Evolutionary conservation across 2,888 invertebrate species (phyloP).

Genomic region (Dastarcus helophoroides): DNA sequence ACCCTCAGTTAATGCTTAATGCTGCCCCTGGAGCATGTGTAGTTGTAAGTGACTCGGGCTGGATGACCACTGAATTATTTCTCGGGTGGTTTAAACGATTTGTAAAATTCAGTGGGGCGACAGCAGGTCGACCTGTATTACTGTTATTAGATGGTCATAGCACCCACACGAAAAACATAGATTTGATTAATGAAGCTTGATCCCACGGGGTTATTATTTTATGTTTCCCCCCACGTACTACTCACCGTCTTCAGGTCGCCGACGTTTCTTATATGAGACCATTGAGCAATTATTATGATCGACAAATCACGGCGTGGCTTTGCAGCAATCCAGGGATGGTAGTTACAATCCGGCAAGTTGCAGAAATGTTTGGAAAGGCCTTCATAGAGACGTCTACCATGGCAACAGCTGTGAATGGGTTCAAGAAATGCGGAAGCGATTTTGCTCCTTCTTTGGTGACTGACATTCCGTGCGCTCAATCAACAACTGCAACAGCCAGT

Average conservation of each 20-base stretch:
- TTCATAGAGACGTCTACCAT: constrained; percentile 4
- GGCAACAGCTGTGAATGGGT: constrained; percentile 7
- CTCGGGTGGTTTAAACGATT: constrained; percentile 11
- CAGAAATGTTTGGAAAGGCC: constrained; percentile 6
- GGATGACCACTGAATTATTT: constrained; percentile 11
- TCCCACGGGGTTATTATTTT: constrained; percentile 15
- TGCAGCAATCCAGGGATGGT: constrained; percentile 15
- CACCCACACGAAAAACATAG: constrained; percentile 14
- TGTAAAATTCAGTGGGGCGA: constrained; percentile 5
- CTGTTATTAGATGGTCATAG: constrained; percentile 12
- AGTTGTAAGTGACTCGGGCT: constrained; percentile 7
- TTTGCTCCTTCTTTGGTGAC: constrained; percentile 1
- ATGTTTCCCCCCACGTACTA: constrained; percentile 19
- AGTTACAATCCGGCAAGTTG: constrained; percentile 1
- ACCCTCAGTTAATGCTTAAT: constrained; percentile 19
- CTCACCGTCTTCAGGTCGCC: too few species aligned
- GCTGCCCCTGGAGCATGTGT: constrained; percentile 20
- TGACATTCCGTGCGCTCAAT: too few species aligned
- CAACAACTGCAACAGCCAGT: too few species aligned
- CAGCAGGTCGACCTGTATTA: constrained; percentile 8
- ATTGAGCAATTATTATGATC: constrained; percentile 18
- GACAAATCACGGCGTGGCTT: constrained; percentile 19
- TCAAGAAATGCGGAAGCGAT: constrained; percentile 5
- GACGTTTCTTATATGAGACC: constrained; percentile 22
- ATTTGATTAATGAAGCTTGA: constrained; percentile 24